These are phyloP conservation scores for Caenorhabditis sp. DNA, from an alignment of 2,888 invertebrate genomes.

Conservation along the genomic window DNA sequence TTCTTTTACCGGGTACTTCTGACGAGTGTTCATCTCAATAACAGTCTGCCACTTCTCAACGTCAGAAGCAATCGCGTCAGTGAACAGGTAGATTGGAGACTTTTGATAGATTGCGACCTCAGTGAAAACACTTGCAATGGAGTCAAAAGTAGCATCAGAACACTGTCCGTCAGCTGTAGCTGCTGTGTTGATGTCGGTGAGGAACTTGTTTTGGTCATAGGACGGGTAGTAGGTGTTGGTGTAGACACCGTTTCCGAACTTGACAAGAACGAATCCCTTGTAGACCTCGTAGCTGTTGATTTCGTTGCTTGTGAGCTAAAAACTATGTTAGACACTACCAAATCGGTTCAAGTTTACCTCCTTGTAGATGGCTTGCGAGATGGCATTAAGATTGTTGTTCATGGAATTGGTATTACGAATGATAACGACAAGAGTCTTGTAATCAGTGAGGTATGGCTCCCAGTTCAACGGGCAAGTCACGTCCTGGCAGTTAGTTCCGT, in stretches of 20 bases:
- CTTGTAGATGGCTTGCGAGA: conserved; percentile 48
- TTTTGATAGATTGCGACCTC: conserved; percentile 63
- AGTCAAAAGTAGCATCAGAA: conserved; percentile 57
- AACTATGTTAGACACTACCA: too few relatives aligned
- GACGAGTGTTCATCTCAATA: conserved; percentile 62
- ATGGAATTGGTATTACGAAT: conserved; percentile 58
- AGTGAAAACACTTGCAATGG: conserved; percentile 55
- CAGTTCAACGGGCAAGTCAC: conserved; percentile 67
- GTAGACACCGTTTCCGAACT: conserved; percentile 57
- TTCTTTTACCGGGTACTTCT: conserved; percentile 59
- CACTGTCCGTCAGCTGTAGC: conserved; percentile 48
- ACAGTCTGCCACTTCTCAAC: conserved; percentile 63
- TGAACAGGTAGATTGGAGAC: conserved; percentile 72
- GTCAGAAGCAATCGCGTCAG: conserved; percentile 69
- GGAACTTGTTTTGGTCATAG: conserved; percentile 38
- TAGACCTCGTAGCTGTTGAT: conserved; percentile 51
- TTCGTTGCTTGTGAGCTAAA: conserved; percentile 28
- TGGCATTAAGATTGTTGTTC: conserved; percentile 52
- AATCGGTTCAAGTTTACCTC: conserved; percentile 10
- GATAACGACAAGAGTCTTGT: conserved; percentile 67
- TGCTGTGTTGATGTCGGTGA: conserved; percentile 38
- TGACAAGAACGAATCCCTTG: conserved; percentile 60
- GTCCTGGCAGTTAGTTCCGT: conserved; percentile 68
- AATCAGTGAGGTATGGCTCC: conserved; percentile 63
- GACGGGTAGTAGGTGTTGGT: conserved; percentile 46